Evolutionary conservation across 2,113 vertebrate species (phyloP).

Genomic region (Lota lota): DNA sequence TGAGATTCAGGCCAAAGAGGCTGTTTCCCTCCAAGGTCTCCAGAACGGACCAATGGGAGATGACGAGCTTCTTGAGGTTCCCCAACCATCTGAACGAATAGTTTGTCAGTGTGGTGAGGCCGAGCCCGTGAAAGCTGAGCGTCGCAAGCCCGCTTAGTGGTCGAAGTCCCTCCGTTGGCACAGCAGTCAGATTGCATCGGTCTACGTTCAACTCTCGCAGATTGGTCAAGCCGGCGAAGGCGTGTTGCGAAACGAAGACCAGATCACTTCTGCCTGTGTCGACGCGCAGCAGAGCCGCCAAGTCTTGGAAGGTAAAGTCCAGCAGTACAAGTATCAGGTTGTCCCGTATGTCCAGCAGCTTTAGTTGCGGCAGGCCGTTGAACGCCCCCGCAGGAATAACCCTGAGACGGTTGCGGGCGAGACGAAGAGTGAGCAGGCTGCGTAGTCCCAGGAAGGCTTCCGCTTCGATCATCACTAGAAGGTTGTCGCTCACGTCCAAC

Average conservation of each 20-base stretch:
- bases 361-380: constrained; percentile 71
- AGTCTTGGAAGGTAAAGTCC: constrained; percentile 79
- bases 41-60: constrained; percentile 75
- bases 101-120: constrained; percentile 66
- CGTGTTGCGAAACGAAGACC: constrained; percentile 77
- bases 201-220: constrained; percentile 77
- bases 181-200: constrained; percentile 77
- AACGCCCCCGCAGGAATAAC: constrained; percentile 78
- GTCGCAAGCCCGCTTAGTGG: constrained; percentile 63
- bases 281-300: constrained; percentile 67
- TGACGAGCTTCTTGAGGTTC: constrained; percentile 71
- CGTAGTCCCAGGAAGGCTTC: constrained; percentile 77
- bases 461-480: constrained; percentile 74
- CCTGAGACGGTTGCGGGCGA: constrained; percentile 78
- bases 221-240: constrained; percentile 71
- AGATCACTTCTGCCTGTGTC: constrained; percentile 74
- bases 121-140: constrained; percentile 70
- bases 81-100: constrained; percentile 71
- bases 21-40: constrained; percentile 73
- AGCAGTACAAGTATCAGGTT: constrained; percentile 85
- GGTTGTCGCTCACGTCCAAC: constrained; percentile 83
- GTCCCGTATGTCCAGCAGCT: constrained; percentile 77
- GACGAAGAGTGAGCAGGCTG: constrained; percentile 59
- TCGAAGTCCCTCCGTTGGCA: constrained; percentile 76
- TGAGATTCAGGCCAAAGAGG: constrained; percentile 81